Base-by-base conservation (phyloP, 2,888 invertebrate genomes). In the Parascotia fuliginaria region DNA sequence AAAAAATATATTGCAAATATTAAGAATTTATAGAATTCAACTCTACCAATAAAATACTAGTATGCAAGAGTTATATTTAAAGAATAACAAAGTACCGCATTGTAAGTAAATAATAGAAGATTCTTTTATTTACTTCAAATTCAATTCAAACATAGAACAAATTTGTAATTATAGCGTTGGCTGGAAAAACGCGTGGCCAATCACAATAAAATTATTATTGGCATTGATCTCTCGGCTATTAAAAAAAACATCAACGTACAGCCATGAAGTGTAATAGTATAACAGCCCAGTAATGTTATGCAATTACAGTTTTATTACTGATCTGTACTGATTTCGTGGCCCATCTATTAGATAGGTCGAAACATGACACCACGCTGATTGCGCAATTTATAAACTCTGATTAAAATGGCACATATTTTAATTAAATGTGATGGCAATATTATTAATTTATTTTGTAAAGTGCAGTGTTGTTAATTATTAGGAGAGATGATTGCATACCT, bases 191-290 rank as follows among this genome's bases (percentile, higher is more conserved):
- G 3, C 24, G 24, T 24, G 7, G 4, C 24, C 1, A 24, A 24
- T 24, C 19, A 19, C 19, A 19, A 2, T 24, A 3, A 19, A 19
- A 19, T 24, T 24, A 9, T 7, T 9, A 24, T 19, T 19, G 5
- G 19, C 5, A 5, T 19, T n/a, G n/a, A n/a, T n/a, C n/a, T 19
- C 19, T 19, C 5, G 19, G 19, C 19, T 5, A 19, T 31, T 11
- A 53, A 60, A 60, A 60, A 61, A 46, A 14, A 45, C 44, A 57
- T 57, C 36, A 53, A n/a, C 36, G 4, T 36, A 38, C 24, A 45
- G 44, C 48, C 32, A 7, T 39, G 33, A 6, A 15, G 34, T 31
- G 31, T 34, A 62, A 57, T 57, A 46, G 19, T 22, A 19, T n/a
- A n/a, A n/a, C n/a, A n/a, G n/a, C n/a, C 16, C 22, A 22, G 1